phyloP scores from a whole-genome alignment of 1,140 invertebrate genomes.

The Argopecten irradians region DNA sequence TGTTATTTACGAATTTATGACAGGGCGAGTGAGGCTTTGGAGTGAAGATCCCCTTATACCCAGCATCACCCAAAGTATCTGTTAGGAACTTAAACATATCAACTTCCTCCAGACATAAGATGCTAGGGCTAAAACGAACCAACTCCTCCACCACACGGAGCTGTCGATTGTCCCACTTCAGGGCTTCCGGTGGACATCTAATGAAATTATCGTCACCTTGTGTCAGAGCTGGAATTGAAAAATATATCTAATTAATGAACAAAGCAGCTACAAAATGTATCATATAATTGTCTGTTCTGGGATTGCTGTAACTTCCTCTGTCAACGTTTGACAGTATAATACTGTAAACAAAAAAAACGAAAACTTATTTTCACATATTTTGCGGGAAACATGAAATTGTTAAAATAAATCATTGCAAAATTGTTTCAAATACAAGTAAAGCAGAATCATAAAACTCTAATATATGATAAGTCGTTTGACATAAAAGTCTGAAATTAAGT shows the following conservation, averaged over 20 bases:
- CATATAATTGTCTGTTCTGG: background rate
- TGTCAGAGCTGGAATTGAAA: conserved; percentile 82
- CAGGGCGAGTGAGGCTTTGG: conserved; percentile 89
- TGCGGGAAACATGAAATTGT: background rate
- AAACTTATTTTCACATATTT: background rate
- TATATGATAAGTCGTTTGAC: too few relatives aligned
- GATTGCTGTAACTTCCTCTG: background rate
- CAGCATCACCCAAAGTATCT: conserved; percentile 81
- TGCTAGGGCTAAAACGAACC: conserved; percentile 83
- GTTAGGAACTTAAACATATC: conserved; percentile 86
- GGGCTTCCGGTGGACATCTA: conserved; percentile 83
- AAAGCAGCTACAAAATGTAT: background rate
- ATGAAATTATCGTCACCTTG: conserved; percentile 86
- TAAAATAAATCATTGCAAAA: background rate
- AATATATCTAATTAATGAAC: background rate
- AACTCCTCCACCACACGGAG: conserved; percentile 86
- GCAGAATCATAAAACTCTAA: too few relatives aligned
- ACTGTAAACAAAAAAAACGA: background rate
- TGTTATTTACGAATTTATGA: conserved; percentile 82
- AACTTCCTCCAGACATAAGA: conserved; percentile 88
- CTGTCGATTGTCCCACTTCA: conserved; percentile 84
- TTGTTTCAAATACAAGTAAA: too few relatives aligned
- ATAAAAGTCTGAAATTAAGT: too few relatives aligned
- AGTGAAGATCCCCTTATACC: conserved; percentile 85
- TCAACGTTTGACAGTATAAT: background rate